Conservation (phyloP, 2,113 vertebrate genomes). For the Trogon melanurus region DNA sequence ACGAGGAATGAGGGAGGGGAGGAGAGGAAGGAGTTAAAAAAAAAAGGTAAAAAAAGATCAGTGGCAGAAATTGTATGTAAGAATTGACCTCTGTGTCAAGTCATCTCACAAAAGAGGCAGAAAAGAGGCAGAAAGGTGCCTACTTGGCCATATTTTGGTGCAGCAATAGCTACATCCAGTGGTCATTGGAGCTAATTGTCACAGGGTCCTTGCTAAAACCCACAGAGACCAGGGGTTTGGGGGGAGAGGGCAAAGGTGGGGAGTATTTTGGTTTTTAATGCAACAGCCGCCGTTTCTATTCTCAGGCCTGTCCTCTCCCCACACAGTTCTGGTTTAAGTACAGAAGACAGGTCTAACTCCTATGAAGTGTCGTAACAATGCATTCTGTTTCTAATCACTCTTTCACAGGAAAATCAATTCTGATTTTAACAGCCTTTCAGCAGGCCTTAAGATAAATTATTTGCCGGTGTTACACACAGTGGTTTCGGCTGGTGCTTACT, state of each 20-base stretch:
- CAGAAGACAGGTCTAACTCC: background rate
- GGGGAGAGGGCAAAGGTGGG: background rate
- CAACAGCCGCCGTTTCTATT: background rate
- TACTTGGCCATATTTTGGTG: background rate
- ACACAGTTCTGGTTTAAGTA: background rate
- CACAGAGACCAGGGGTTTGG: background rate
- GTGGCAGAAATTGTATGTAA: background rate
- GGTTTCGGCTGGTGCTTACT: background rate
- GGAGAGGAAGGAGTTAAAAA: background rate
- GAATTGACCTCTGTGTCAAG: background rate
- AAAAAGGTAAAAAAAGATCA: background rate
- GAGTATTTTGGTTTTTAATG: background rate
- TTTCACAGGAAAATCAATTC: background rate
- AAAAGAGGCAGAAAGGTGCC: conserved; percentile 27
- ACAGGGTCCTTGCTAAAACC: background rate
- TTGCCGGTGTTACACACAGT: background rate
- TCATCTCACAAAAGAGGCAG: background rate
- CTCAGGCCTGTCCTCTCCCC: background rate
- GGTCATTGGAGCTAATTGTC: conserved; percentile 14
- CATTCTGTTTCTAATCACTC: background rate
- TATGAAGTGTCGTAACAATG: background rate
- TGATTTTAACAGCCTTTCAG: background rate
- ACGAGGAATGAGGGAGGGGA: too few species aligned
- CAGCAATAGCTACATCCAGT: conserved; percentile 67
- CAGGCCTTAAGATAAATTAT: background rate